These are phyloP conservation scores for Eudasyphora cyanicolor DNA, from an alignment of 2,888 invertebrate genomes.

Conservation along the genomic window DNA sequence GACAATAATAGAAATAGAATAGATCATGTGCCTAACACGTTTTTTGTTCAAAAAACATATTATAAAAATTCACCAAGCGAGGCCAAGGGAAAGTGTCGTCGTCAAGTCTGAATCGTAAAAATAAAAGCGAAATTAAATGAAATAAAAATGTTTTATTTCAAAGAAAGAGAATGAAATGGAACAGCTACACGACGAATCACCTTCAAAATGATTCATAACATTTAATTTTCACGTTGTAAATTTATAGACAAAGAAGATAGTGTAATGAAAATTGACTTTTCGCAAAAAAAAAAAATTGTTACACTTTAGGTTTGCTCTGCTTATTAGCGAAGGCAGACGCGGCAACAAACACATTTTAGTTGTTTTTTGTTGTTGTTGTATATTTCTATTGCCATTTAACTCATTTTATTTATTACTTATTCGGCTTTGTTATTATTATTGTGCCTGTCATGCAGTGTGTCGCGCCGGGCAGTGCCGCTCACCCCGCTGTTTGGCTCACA, in stretches of 20 bases:
- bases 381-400: background rate
- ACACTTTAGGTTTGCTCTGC: background rate
- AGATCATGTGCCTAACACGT: too few species aligned
- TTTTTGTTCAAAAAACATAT: too few species aligned
- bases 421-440: background rate
- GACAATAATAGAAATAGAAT: too few species aligned
- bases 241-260: background rate
- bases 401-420: background rate
- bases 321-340: too few species aligned
- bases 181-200: background rate
- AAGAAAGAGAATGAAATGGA: background rate
- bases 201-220: background rate
- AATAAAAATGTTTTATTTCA: background rate
- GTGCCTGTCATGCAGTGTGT: background rate
- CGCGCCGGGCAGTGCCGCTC: too few species aligned
- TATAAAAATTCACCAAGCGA: too few species aligned
- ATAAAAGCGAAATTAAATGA: background rate
- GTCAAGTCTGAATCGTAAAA: background rate
- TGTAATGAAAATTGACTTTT: background rate
- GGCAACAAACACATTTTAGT: too few species aligned
- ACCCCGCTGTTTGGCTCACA: too few species aligned
- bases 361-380: too few species aligned
- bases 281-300: background rate
- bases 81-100: background rate
- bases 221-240: background rate